Evolutionary conservation across 2,113 vertebrate species (phyloP).

Genomic region (Corythoichthys intestinalis): DNA sequence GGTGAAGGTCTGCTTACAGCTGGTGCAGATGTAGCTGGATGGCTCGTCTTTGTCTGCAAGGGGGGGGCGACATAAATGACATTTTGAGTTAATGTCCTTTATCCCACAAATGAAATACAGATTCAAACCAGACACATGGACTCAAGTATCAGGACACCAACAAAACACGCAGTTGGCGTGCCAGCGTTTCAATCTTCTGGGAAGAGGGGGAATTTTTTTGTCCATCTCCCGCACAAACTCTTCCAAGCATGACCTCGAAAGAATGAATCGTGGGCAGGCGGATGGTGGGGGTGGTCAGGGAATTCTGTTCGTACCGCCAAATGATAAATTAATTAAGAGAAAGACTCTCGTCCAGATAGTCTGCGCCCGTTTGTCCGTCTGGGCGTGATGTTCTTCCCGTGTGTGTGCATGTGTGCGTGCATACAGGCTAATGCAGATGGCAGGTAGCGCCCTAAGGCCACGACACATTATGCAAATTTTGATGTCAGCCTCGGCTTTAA

Average conservation of each 20-base stretch:
- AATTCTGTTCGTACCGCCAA: background rate
- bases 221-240: background rate
- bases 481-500: constrained; percentile 98
- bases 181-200: background rate
- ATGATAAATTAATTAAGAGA: background rate
- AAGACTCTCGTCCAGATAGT: background rate
- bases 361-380: background rate
- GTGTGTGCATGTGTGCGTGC: constrained; percentile 46
- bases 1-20: constrained; percentile 98
- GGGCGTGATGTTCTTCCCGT: constrained; percentile 16
- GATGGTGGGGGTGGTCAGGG: background rate
- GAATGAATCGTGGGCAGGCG: background rate
- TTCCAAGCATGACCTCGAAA: background rate
- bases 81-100: background rate
- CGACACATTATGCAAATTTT: constrained; percentile 99
- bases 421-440: constrained; percentile 96
- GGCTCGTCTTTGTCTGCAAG: constrained; percentile 95
- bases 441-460: constrained; percentile 97
- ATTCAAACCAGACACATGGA: background rate
- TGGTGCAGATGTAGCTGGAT: constrained; percentile 99
- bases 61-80: constrained; percentile 35
- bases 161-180: background rate
- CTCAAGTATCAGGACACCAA: background rate
- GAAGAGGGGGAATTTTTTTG: background rate
- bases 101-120: background rate